Conservation (phyloP, 2,888 invertebrate genomes). For the Caenorhabditis doughertyi region DNA sequence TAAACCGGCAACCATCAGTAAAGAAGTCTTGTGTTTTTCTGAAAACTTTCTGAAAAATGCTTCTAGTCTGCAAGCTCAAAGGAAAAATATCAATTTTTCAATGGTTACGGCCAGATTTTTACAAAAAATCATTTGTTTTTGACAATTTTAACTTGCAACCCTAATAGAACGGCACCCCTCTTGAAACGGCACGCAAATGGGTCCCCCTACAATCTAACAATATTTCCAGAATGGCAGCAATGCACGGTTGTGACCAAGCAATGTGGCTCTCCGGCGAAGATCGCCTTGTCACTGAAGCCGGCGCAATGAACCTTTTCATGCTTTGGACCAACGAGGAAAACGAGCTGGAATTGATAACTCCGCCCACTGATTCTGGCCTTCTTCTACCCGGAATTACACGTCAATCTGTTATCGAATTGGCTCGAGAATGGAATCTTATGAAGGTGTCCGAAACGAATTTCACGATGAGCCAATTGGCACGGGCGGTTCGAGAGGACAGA, state of each 20-base stretch:
- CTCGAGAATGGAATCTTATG: constrained; percentile 90
- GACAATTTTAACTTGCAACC: too few relatives aligned
- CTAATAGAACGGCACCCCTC: too few relatives aligned
- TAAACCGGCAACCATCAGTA: too few relatives aligned
- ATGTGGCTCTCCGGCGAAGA: constrained; percentile 96
- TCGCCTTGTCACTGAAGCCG: constrained; percentile 96
- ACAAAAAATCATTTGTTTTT: too few relatives aligned
- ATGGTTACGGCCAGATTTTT: too few relatives aligned
- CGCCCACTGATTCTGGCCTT: constrained; percentile 91
- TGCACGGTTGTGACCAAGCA: constrained; percentile 88
- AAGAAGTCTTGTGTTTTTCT: too few relatives aligned
- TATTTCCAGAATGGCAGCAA: constrained; percentile 40
- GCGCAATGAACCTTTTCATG: constrained; percentile 98
- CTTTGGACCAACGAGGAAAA: constrained; percentile 89
- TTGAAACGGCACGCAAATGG: too few relatives aligned
- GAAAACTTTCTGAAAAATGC: too few relatives aligned
- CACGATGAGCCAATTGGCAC: constrained; percentile 90
- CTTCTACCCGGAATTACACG: constrained; percentile 96
- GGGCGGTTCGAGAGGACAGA: constrained; percentile 89
- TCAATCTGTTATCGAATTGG: constrained; percentile 90
- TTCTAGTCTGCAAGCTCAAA: too few relatives aligned
- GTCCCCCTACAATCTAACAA: too few relatives aligned
- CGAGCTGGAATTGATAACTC: constrained; percentile 94
- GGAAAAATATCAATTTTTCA: too few relatives aligned
- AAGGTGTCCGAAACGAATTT: constrained; percentile 89